Percentiles rank a stretch among this genome's conserved stretches.
Conservation (phyloP, 1,140 invertebrate species). For the Aporrectodea caliginosa region DNA sequence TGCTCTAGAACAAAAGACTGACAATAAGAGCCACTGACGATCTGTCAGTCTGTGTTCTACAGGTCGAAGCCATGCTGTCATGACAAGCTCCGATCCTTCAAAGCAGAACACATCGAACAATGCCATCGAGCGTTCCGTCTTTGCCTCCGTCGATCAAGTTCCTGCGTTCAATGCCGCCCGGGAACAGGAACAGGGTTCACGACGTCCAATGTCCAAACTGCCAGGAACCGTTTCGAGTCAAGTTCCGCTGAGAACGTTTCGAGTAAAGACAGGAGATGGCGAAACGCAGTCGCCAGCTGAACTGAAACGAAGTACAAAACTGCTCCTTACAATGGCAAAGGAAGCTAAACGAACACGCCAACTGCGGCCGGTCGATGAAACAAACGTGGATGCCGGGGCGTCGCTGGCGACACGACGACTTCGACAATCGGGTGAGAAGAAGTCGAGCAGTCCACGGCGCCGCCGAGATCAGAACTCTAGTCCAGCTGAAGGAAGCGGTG, state of each 20-base stretch:
- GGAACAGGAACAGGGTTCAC: conserved; percentile 9
- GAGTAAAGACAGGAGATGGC: background rate
- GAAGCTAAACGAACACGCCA: conserved; percentile 17
- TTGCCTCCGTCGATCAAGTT: conserved; percentile 30
- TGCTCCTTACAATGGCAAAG: conserved; percentile 17
- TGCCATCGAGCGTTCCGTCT: conserved; percentile 34
- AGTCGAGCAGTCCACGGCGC: background rate
- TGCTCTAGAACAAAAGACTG: too few species aligned
- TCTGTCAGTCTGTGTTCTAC: background rate
- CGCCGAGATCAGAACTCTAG: background rate
- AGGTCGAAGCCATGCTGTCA: background rate
- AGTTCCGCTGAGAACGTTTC: background rate
- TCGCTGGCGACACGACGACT: background rate
- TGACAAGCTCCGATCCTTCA: background rate
- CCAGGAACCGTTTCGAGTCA: conserved; percentile 4
- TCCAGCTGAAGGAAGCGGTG: background rate
- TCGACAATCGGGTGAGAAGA: background rate
- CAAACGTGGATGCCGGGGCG: background rate
- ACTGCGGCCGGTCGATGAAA: background rate
- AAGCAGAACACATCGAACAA: background rate
- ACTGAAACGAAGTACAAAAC: conserved; percentile 1
- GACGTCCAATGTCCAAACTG: background rate
- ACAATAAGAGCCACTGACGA: background rate
- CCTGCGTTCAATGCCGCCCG: conserved; percentile 54
- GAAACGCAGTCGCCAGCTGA: background rate